Conservation (phyloP, 2,888 invertebrate genomes). For the Drosophila putrida region DNA sequence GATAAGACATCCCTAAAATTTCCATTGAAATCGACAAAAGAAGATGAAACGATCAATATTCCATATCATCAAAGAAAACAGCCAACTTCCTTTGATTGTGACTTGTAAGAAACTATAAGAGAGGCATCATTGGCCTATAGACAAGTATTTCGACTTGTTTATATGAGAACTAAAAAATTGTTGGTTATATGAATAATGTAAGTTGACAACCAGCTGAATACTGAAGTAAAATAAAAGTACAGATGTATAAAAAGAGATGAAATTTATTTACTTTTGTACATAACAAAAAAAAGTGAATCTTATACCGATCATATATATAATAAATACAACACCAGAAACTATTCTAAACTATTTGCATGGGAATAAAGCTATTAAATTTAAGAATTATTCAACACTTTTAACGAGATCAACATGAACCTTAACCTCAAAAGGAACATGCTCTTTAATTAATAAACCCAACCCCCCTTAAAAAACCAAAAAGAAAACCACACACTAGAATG, state of each 20-base stretch:
- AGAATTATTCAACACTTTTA: not conserved
- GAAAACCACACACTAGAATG: conserved; percentile 9
- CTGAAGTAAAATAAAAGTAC: not conserved
- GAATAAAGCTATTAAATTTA: not conserved
- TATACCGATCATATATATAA: not conserved
- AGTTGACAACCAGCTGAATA: not conserved
- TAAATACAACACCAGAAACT: not conserved
- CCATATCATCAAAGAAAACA: not conserved
- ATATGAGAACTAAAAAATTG: not conserved
- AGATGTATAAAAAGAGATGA: too few relatives aligned
- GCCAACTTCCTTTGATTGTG: not conserved
- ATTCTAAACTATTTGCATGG: not conserved
- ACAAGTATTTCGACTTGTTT: not conserved
- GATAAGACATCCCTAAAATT: not conserved
- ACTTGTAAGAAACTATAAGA: not conserved
- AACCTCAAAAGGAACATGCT: not conserved
- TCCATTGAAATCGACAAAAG: not conserved
- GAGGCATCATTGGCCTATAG: not conserved
- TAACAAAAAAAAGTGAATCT: not conserved
- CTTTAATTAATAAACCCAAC: not conserved
- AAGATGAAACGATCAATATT: not conserved
- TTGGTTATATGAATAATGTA: not conserved
- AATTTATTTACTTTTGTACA: too few relatives aligned
- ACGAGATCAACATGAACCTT: not conserved
- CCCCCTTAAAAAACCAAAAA: too few relatives aligned